Conservation (phyloP, 2,797 vertebrate species). For the Sebastes ruberrimus region DNA sequence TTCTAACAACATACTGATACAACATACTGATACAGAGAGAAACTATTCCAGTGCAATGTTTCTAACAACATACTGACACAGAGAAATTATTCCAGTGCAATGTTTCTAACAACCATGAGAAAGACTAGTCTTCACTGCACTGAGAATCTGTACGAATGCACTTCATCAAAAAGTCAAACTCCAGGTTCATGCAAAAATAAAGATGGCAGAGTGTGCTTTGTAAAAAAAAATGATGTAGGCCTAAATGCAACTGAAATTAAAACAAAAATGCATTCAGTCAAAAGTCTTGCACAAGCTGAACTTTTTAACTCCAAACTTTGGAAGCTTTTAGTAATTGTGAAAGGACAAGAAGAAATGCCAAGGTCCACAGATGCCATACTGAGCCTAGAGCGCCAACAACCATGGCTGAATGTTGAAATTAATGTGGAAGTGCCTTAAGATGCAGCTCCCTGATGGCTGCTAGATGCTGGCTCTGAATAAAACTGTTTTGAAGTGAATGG, state of each 20-base stretch:
- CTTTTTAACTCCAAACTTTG: slow-evolving; percentile 16
- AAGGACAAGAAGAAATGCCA: slow-evolving; percentile 42
- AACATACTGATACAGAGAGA: neutral
- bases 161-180: neutral
- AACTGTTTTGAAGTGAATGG: slow-evolving; percentile 53
- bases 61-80: neutral
- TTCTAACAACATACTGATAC: neutral
- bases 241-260: neutral
- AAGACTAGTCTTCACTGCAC: neutral
- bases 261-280: neutral
- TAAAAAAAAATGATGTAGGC: neutral
- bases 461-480: slow-evolving; percentile 54
- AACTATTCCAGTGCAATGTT: neutral
- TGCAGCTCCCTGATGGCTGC: slow-evolving; percentile 53
- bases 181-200: neutral
- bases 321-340: slow-evolving; percentile 5
- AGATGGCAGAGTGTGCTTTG: neutral
- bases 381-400: slow-evolving; percentile 34
- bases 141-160: neutral
- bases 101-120: neutral
- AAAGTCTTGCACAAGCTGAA: neutral
- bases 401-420: slow-evolving; percentile 45
- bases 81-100: neutral
- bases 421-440: slow-evolving; percentile 58
- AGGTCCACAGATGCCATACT: slow-evolving; percentile 46